These are phyloP conservation scores for Popillia japonica DNA, from an alignment of 1,140 invertebrate genomes.

Conservation along the genomic window DNA sequence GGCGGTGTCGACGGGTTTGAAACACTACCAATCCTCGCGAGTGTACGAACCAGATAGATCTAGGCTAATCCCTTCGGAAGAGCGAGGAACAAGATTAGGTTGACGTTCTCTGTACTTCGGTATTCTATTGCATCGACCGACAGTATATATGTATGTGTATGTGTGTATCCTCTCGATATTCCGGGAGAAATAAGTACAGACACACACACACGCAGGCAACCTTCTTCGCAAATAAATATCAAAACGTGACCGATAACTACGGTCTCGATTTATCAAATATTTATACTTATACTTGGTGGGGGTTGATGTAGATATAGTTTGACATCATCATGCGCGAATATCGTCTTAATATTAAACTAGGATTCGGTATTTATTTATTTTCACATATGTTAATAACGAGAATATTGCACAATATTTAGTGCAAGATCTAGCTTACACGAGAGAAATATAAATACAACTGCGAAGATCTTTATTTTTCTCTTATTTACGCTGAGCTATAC, in stretches of 20 bases:
- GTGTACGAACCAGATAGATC: conserved; percentile 46
- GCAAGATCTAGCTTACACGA: no score
- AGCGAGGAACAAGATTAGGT: conserved; percentile 40
- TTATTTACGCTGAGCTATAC: no score
- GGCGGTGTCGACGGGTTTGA: conserved; percentile 44
- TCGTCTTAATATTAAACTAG: no score
- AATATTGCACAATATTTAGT: no score
- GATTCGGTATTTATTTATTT: no score
- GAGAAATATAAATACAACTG: no score
- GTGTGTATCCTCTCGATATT: neutral
- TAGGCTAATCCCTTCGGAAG: conserved; percentile 46
- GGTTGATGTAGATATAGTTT: neutral
- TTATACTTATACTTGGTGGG: neutral
- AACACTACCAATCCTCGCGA: conserved; percentile 44
- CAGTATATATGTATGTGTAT: no score
- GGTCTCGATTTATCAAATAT: conserved; percentile 11
- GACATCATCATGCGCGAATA: neutral
- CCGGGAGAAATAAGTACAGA: neutral
- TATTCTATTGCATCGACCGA: conserved; percentile 35
- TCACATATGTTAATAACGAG: no score
- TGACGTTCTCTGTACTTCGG: conserved; percentile 32
- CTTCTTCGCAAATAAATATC: conserved; percentile 3
- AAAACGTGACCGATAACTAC: neutral
- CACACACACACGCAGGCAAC: no score
- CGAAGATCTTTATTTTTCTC: no score